Conservation (phyloP, 2,113 vertebrate species). For the Mungos mungo region DNA sequence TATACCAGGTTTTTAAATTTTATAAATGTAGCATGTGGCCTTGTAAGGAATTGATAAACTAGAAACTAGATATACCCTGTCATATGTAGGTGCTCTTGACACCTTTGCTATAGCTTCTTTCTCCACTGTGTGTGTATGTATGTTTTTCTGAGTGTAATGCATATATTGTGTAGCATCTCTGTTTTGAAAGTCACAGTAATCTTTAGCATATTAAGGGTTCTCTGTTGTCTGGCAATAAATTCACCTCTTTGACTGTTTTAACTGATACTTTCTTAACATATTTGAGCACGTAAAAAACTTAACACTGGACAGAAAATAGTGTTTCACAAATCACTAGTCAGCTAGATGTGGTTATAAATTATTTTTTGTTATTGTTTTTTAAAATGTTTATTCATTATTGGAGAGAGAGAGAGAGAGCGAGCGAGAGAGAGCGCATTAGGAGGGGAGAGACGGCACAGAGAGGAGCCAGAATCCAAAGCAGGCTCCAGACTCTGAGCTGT, state of each 20-base stretch:
- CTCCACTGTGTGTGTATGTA: neutral
- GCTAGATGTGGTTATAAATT: neutral
- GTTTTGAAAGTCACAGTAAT: neutral
- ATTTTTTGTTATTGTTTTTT: neutral
- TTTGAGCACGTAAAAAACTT: neutral
- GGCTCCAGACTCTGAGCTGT: too few relatives aligned
- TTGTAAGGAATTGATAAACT: neutral
- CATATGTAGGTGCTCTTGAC: neutral
- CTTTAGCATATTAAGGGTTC: neutral
- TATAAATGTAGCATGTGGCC: neutral
- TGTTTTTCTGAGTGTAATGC: neutral
- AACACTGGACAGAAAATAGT: neutral
- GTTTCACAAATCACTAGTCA: neutral
- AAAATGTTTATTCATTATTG: too few relatives aligned
- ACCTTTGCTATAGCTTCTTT: neutral
- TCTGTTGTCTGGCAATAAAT: neutral
- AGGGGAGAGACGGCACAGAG: too few relatives aligned
- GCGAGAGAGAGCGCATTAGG: too few relatives aligned
- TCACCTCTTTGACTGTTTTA: neutral
- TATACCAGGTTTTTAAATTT: neutral
- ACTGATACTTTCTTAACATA: neutral
- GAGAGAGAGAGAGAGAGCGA: too few relatives aligned
- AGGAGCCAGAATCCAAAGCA: too few relatives aligned
- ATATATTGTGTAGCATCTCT: neutral
- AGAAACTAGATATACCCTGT: neutral